These are phyloP conservation scores for Merodon equestris DNA, from an alignment of 2,888 invertebrate genomes.

Conservation along the genomic window DNA sequence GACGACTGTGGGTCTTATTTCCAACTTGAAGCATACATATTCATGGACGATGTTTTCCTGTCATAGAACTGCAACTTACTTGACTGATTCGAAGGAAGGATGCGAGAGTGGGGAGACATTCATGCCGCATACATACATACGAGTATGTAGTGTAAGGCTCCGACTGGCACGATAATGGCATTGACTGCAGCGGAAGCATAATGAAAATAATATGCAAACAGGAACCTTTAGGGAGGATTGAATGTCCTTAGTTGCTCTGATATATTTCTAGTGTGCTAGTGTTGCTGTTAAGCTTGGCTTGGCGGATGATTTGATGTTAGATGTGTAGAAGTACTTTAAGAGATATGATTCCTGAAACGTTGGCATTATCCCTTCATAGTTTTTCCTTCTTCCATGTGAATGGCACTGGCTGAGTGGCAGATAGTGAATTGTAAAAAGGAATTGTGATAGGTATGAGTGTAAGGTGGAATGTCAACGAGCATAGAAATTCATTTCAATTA, in stretches of 20 bases:
- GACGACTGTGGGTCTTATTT: slow-evolving; percentile 34
- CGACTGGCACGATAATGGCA: slow-evolving; percentile 38
- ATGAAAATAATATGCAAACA: slow-evolving; percentile 68
- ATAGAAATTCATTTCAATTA: slow-evolving; percentile 75
- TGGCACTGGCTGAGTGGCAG: slow-evolving; percentile 5
- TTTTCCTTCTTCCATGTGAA: slow-evolving; percentile 19
- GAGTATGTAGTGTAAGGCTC: too few relatives aligned
- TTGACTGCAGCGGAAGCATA: slow-evolving; percentile 59
- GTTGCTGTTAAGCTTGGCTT: too few relatives aligned
- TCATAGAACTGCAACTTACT: slow-evolving; percentile 62
- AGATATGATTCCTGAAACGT: slow-evolving; percentile 21
- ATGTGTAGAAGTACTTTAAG: slow-evolving; percentile 46
- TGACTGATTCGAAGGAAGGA: slow-evolving; percentile 59
- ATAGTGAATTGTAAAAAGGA: slow-evolving; percentile 11
- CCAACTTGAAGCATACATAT: slow-evolving; percentile 32
- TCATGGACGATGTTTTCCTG: slow-evolving; percentile 32
- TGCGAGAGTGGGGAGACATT: neutral
- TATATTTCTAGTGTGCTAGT: too few relatives aligned
- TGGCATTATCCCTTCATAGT: slow-evolving; percentile 10
- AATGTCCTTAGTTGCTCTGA: neutral
- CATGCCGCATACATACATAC: too few relatives aligned
- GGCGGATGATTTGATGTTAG: slow-evolving; percentile 66
- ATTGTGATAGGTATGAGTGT: slow-evolving; percentile 2
- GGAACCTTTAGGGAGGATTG: slow-evolving; percentile 21
- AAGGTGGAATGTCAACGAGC: slow-evolving; percentile 52